Evolutionary conservation across 2,888 invertebrate genomes (phyloP).

Genomic region (Luperina testacea): DNA sequence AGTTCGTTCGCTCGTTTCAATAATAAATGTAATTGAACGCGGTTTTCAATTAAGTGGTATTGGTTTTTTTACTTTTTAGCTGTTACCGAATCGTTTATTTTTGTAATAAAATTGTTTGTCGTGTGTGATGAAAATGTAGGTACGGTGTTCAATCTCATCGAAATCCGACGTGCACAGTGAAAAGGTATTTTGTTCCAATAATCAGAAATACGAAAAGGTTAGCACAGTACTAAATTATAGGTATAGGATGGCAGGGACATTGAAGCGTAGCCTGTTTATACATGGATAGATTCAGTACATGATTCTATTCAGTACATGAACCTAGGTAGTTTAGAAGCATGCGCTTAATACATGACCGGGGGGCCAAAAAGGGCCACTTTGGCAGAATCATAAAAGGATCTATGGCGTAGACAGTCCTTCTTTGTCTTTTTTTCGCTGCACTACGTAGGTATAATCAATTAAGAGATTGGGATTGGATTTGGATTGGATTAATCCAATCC

Average conservation of each 20-base stretch:
- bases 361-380: no score
- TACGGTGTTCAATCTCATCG: not conserved
- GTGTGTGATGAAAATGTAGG: not conserved
- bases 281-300: not conserved
- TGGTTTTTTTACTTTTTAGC: slow-evolving; percentile 4
- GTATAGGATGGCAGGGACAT: not conserved
- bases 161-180: not conserved
- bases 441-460: no score
- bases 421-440: no score
- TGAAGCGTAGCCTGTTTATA: not conserved
- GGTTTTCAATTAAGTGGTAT: slow-evolving; percentile 32
- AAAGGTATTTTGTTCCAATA: not conserved
- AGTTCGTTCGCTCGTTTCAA: slow-evolving; percentile 29
- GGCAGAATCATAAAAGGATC: no score
- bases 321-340: not conserved
- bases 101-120: slow-evolving; percentile 3
- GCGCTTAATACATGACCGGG: not conserved
- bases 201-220: not conserved
- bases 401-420: no score
- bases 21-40: slow-evolving; percentile 41
- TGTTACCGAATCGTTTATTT: not conserved
- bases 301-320: no score
- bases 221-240: not conserved
- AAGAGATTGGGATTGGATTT: no score
- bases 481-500: no score